These are phyloP conservation scores for Mesaphorura yosii DNA, from an alignment of 1,140 invertebrate genomes.

Conservation along the genomic window DNA sequence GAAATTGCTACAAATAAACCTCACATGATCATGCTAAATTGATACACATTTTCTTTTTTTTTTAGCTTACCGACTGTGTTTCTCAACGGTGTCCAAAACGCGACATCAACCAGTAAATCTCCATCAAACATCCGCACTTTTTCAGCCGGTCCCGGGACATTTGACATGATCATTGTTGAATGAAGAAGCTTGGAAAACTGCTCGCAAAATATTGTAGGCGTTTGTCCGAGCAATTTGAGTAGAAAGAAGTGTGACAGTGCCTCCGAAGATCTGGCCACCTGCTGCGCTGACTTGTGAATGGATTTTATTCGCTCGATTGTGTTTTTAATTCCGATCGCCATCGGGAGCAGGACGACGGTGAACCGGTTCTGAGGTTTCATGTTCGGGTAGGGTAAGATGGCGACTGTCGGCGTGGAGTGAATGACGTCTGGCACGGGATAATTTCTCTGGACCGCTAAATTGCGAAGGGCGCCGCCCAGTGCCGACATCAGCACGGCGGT, in stretches of 20 bases:
- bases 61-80: slow-evolving; percentile 10
- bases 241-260: slow-evolving; percentile 13
- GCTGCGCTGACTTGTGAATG: not conserved
- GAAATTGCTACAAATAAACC: slow-evolving; percentile 16
- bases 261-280: slow-evolving; percentile 8
- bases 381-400: slow-evolving; percentile 22
- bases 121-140: slow-evolving; percentile 15
- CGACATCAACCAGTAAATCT: slow-evolving; percentile 19
- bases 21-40: not conserved
- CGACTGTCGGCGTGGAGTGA: slow-evolving; percentile 18
- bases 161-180: slow-evolving; percentile 17
- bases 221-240: slow-evolving; percentile 6
- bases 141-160: slow-evolving; percentile 25
- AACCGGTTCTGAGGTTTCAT: slow-evolving; percentile 22
- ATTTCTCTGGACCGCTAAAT: slow-evolving; percentile 10
- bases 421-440: slow-evolving; percentile 9
- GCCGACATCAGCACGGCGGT: slow-evolving; percentile 18
- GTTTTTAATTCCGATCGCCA: slow-evolving; percentile 10
- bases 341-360: slow-evolving; percentile 14
- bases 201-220: not conserved
- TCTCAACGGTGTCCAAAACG: slow-evolving; percentile 21
- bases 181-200: slow-evolving; percentile 10
- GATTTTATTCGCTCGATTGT: slow-evolving; percentile 12
- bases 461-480: slow-evolving; percentile 15
- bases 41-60: not conserved